These are phyloP conservation scores for Lysandra coridon DNA, from an alignment of 2,888 invertebrate genomes.

Conservation along the genomic window DNA sequence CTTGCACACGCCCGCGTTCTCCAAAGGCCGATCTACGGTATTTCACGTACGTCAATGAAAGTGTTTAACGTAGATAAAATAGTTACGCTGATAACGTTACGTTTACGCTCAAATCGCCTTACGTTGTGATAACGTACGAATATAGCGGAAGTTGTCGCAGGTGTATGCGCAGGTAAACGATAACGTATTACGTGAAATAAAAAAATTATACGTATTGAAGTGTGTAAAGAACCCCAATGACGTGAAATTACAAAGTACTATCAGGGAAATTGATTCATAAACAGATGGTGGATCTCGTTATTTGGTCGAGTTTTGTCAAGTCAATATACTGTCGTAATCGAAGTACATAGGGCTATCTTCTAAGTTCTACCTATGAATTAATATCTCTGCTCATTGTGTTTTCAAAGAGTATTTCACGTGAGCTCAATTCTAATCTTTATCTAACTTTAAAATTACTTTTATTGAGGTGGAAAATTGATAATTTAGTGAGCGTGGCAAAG, in stretches of 20 bases:
- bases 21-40: neutral
- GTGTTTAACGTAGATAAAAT: constrained; percentile 20
- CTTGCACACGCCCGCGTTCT: neutral
- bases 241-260: no score
- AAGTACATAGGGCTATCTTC: neutral
- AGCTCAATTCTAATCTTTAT: no score
- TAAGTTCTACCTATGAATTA: neutral
- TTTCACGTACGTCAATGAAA: constrained; percentile 23
- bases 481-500: no score
- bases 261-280: no score
- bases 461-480: no score
- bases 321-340: neutral
- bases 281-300: no score
- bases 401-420: no score
- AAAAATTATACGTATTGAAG: neutral
- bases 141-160: constrained; percentile 13
- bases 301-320: no score
- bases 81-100: constrained; percentile 20
- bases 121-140: constrained; percentile 11
- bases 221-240: no score
- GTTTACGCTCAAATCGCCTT: constrained; percentile 7
- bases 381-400: no score
- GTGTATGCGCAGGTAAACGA: neutral
- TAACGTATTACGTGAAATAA: neutral
- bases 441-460: no score